Percentiles rank a stretch among this genome's conserved stretches.
Conservation (phyloP, 2,797 vertebrate genomes). For the Pachyuromys duprasi region DNA sequence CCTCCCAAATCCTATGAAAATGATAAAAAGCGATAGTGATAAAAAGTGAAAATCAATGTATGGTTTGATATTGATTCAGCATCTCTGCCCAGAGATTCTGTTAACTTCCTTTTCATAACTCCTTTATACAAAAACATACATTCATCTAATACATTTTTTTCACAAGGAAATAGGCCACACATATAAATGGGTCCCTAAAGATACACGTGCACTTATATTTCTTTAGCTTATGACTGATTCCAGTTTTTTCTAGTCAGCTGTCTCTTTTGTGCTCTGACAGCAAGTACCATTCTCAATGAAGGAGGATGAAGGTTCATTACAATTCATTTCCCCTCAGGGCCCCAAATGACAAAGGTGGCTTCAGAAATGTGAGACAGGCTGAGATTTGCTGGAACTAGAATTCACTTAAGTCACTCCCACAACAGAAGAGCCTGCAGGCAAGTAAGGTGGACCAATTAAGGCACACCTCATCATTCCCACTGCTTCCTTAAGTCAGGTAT, state of each 20-base stretch:
- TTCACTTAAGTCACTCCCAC: slow-evolving; percentile 65
- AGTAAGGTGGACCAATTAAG: slow-evolving; percentile 64
- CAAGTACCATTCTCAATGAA: slow-evolving; percentile 33
- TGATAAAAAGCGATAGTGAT: background rate
- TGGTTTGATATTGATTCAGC: background rate
- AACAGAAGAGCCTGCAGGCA: slow-evolving; percentile 64
- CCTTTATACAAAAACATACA: slow-evolving; percentile 21
- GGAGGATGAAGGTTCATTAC: slow-evolving; percentile 70
- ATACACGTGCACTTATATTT: slow-evolving; percentile 19
- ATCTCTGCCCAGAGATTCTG: background rate
- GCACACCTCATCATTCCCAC: slow-evolving; percentile 42
- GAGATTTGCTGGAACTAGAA: slow-evolving; percentile 69
- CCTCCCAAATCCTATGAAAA: background rate
- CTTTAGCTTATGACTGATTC: slow-evolving; percentile 44
- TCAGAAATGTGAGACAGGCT: slow-evolving; percentile 67
- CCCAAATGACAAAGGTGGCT: slow-evolving; percentile 66
- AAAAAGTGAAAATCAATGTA: background rate
- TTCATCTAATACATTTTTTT: slow-evolving; percentile 20
- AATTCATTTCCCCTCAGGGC: slow-evolving; percentile 66
- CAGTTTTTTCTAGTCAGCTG: slow-evolving; percentile 59
- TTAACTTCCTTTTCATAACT: background rate
- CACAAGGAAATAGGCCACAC: slow-evolving; percentile 38
- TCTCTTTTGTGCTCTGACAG: slow-evolving; percentile 48
- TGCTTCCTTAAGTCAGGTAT: slow-evolving; percentile 59
- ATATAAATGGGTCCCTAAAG: slow-evolving; percentile 15